A percentile compares a stretch with the other conserved stretches of the same genome.
Evolutionary conservation across 1,140 invertebrate species (phyloP).

Genomic region (Geopemphigus sp.): DNA sequence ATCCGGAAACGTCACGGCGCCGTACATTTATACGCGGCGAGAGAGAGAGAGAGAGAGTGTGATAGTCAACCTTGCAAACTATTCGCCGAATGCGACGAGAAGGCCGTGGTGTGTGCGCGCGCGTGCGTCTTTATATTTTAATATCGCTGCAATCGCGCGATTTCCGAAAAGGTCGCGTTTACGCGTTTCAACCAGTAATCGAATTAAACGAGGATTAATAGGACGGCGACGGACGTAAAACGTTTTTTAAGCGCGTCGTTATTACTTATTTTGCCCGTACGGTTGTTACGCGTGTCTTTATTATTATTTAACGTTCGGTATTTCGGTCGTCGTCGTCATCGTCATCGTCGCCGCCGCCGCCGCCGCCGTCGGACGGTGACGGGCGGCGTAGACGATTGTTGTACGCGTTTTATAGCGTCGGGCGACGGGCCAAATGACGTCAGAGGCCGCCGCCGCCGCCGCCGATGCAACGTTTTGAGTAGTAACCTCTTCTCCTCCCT

Average conservation of each 20-base stretch:
- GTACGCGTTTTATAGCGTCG: neutral
- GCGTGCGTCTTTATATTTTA: neutral
- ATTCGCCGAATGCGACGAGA: neutral
- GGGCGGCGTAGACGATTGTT: neutral
- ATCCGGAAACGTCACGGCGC: neutral
- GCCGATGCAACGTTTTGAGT: constrained; percentile 21
- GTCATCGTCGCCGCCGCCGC: neutral
- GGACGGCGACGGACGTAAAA: neutral
- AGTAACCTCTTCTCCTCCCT: neutral
- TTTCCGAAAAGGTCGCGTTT: too few species aligned
- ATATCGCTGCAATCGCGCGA: neutral
- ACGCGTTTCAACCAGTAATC: too few species aligned
- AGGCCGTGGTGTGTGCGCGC: too few species aligned
- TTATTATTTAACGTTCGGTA: constrained; percentile 14
- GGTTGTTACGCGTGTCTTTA: neutral
- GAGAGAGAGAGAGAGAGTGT: too few species aligned
- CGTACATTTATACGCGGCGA: too few species aligned
- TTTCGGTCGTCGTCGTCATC: constrained; percentile 20
- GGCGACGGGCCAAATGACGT: constrained; percentile 45
- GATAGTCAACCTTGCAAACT: neutral
- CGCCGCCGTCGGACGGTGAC: neutral
- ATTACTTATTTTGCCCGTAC: neutral
- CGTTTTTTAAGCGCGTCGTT: neutral
- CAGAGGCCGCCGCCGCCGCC: constrained; percentile 13
- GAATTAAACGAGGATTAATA: neutral